Percentiles rank a stretch among this genome's conserved stretches.
phyloP scores from a whole-genome alignment of 2,797 vertebrate genomes.

The Pyrocephalus nanus region DNA sequence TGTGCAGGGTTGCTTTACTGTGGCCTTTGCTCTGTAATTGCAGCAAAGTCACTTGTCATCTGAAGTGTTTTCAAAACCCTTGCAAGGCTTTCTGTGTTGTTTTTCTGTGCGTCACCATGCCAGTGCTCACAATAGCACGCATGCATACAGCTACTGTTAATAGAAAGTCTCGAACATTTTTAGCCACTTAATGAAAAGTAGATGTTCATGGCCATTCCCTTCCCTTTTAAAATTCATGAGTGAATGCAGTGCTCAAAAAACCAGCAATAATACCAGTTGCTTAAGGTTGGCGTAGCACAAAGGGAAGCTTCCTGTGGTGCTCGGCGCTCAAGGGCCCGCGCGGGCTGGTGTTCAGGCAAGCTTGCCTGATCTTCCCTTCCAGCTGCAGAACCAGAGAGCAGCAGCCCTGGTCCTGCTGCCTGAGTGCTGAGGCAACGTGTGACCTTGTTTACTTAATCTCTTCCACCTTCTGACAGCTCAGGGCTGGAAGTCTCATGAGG shows the following conservation, averaged over 20 bases:
- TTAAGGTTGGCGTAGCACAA: neutral
- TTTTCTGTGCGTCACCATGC: neutral
- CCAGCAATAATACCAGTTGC: slow-evolving; percentile 1
- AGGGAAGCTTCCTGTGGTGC: neutral
- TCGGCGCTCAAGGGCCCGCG: neutral
- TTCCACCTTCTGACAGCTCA: neutral
- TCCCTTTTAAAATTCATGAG: neutral
- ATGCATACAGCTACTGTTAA: rapidly evolving
- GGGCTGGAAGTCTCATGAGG: neutral
- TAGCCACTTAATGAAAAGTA: slow-evolving; percentile 3
- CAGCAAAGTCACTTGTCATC: neutral
- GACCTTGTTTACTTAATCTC: neutral
- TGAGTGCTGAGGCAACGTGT: rapidly evolving
- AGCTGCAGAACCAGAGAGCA: neutral
- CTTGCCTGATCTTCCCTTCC: slow-evolving; percentile 14
- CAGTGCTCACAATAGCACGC: neutral
- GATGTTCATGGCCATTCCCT: neutral
- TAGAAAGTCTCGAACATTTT: neutral
- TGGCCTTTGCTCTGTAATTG: neutral
- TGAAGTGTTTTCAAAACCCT: neutral
- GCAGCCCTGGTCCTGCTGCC: neutral
- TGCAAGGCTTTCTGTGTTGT: neutral
- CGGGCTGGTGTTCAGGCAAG: neutral
- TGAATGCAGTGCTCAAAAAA: neutral
- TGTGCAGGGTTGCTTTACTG: neutral